phyloP scores from a whole-genome alignment of 2,888 invertebrate species.

The Trichogramma dendrolimi region DNA sequence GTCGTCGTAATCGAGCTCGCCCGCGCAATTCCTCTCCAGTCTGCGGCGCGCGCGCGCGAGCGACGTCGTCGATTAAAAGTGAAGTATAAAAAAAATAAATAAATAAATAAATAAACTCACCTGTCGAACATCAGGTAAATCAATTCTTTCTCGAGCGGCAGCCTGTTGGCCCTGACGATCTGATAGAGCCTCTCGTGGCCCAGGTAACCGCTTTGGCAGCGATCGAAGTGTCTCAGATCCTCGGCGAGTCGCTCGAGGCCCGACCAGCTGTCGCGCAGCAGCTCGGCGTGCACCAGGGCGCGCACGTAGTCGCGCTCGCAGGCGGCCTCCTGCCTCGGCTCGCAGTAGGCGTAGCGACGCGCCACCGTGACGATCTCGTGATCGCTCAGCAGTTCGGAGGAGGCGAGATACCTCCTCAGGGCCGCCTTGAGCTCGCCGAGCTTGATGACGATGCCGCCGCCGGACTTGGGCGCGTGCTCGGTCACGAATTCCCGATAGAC shows the following conservation, averaged over 20 bases:
- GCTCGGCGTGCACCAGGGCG: slow-evolving; percentile 66
- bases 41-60: slow-evolving; percentile 49
- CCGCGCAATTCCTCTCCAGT: slow-evolving; percentile 62
- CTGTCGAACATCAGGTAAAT: slow-evolving; percentile 67
- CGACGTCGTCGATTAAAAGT: not conserved
- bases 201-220: slow-evolving; percentile 58
- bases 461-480: slow-evolving; percentile 57
- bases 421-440: slow-evolving; percentile 23
- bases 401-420: slow-evolving; percentile 12
- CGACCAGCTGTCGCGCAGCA: slow-evolving; percentile 71
- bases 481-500: slow-evolving; percentile 74
- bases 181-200: slow-evolving; percentile 60
- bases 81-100: not conserved
- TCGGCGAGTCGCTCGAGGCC: slow-evolving; percentile 62
- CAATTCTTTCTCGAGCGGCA: slow-evolving; percentile 67
- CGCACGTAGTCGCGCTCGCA: slow-evolving; percentile 50
- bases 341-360: slow-evolving; percentile 67
- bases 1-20: slow-evolving; percentile 65
- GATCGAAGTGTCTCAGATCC: slow-evolving; percentile 59
- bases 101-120: slow-evolving; percentile 51
- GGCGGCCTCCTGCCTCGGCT: slow-evolving; percentile 44
- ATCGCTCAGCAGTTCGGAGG: slow-evolving; percentile 64
- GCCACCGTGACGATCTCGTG: slow-evolving; percentile 77
- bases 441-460: slow-evolving; percentile 29
- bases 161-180: slow-evolving; percentile 63